These are phyloP conservation scores for Hyles euphorbiae DNA, from an alignment of 1,140 invertebrate genomes.

Conservation along the genomic window DNA sequence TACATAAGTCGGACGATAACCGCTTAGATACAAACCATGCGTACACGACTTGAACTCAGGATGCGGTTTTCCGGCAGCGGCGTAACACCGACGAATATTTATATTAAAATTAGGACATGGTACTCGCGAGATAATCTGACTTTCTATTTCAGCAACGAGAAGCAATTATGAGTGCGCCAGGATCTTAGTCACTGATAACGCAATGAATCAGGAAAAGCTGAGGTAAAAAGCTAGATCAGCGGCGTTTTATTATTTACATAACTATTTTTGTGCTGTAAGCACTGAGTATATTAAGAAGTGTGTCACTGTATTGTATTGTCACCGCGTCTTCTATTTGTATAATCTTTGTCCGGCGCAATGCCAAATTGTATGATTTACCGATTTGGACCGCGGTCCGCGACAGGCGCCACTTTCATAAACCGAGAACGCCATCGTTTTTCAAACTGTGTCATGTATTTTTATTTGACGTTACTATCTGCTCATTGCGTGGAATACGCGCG, in stretches of 20 bases:
- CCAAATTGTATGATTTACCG: slow-evolving; percentile 63
- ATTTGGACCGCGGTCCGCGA: slow-evolving; percentile 27
- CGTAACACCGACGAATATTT: neutral
- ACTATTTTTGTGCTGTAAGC: too few species aligned
- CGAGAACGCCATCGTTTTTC: slow-evolving; percentile 33
- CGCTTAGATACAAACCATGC: too few species aligned
- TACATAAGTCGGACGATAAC: too few species aligned
- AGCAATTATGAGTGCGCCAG: too few species aligned
- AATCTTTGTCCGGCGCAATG: slow-evolving; percentile 51
- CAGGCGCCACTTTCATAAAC: slow-evolving; percentile 53
- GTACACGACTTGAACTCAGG: slow-evolving; percentile 3
- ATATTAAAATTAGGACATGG: slow-evolving; percentile 6
- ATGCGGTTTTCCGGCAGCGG: slow-evolving; percentile 8
- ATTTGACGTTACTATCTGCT: slow-evolving; percentile 17
- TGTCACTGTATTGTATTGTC: slow-evolving; percentile 7
- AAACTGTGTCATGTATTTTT: slow-evolving; percentile 29
- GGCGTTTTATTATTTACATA: too few species aligned
- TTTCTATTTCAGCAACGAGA: too few species aligned
- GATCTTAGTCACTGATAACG: too few species aligned
- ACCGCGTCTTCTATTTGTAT: slow-evolving; percentile 13
- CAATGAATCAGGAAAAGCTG: too few species aligned
- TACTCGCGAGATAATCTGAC: neutral
- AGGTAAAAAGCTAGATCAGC: too few species aligned
- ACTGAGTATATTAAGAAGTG: neutral
- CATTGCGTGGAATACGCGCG: slow-evolving; percentile 2